Evolutionary conservation across 1,140 invertebrate genomes (phyloP), one percentile per base, ranked within the genome.

Genomic region (Hermetia illucens): DNA sequence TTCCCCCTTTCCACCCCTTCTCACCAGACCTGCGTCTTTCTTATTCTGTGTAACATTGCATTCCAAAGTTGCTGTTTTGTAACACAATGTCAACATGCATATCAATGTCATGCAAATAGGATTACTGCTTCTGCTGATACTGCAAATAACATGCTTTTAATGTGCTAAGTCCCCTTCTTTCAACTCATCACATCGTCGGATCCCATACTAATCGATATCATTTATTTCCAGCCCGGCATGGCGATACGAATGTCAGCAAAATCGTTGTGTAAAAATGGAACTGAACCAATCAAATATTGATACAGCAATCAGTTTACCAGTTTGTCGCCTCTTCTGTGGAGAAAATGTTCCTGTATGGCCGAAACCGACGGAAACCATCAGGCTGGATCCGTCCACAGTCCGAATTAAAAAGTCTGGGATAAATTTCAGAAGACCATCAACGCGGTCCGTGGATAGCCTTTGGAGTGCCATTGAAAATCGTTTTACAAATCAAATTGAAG

Each of bases 281-380:
- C 50, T 69, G 10, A 64, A 62, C 10, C 53, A 61, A 8, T 46
- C 61, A 18, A 68, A 61, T 37, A 59, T 58, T 36, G 52, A 63
- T 1, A 59, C 62, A 5, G 69, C 68, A 0, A 56, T 75, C 6
- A 70, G 68, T 47, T 44, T 76, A n/a, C 60, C 70, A 29, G 72
- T 71, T 15, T 77, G 75, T 51, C 64, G 72, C 41, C 61, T 75
- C 51, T 74, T 74, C 49, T 77, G 74, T 44, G 61, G 63, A 35
- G 62, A 66, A 35, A 56, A 61, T 22, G 70, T 61, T 42, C 13
- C 49, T 50, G 49, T 87, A 2, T 85, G 81, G 80, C 82, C 82
- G 1, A 70, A 63, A 44, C 80, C 81, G 4, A 81, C 74, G 1
- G 76, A 75, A 0, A 54, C 66, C 12, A 51, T 77, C 2, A 64